These are phyloP conservation scores for Cephus cinctus DNA, from an alignment of 1,140 invertebrate species.

Conservation along the genomic window DNA sequence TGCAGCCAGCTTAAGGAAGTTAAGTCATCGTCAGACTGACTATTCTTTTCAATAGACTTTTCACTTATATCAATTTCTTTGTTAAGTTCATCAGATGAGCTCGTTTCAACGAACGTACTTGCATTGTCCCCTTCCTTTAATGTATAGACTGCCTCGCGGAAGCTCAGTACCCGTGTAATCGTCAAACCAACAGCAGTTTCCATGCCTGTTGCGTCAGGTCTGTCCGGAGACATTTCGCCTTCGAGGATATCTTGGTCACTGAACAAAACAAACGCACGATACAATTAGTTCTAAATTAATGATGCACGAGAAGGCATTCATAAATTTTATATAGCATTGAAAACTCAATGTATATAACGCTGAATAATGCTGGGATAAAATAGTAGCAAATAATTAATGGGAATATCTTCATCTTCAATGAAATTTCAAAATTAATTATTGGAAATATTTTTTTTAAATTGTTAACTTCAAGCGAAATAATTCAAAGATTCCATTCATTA, in stretches of 20 bases:
- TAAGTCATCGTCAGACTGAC: conserved; percentile 75
- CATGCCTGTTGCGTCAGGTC: conserved; percentile 47
- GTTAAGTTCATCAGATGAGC: conserved; percentile 25
- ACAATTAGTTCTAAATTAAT: conserved; percentile 9
- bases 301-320: not conserved
- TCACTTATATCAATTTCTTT: conserved; percentile 26
- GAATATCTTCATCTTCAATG: too few relatives aligned
- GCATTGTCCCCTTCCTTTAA: conserved; percentile 39
- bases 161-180: conserved; percentile 36
- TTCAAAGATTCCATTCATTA: too few relatives aligned
- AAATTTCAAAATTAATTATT: not conserved
- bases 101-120: conserved; percentile 28
- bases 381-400: too few relatives aligned
- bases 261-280: conserved; percentile 19
- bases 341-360: too few relatives aligned
- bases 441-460: not conserved
- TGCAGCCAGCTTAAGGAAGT: conserved; percentile 89
- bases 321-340: not conserved
- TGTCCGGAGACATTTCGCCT: conserved; percentile 51
- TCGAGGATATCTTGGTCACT: conserved; percentile 35
- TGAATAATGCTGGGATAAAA: too few relatives aligned
- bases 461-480: too few relatives aligned
- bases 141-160: conserved; percentile 30
- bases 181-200: conserved; percentile 37
- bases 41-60: conserved; percentile 30